Conservation (phyloP, 1,140 invertebrate species). For the Andrena cerasifolii region DNA sequence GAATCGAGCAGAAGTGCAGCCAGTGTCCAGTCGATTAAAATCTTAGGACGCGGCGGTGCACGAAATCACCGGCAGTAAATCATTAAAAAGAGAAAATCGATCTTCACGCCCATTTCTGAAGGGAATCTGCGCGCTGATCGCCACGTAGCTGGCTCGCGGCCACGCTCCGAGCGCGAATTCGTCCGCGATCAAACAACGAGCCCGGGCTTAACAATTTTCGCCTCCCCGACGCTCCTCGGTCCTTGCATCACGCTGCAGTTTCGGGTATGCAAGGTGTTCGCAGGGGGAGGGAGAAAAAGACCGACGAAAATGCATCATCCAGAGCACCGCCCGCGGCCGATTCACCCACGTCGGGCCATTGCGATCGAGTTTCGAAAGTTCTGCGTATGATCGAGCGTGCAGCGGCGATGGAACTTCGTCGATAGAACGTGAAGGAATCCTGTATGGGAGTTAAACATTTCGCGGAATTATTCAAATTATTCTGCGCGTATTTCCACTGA, state of each 20-base stretch:
- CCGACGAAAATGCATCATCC: constrained; percentile 37
- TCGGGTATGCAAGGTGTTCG: constrained; percentile 61
- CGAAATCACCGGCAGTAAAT: constrained; percentile 51
- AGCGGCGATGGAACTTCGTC: constrained; percentile 34
- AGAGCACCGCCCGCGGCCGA: constrained; percentile 29
- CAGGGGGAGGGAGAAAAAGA: neutral
- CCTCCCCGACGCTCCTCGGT: constrained; percentile 44
- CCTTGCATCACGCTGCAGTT: constrained; percentile 45
- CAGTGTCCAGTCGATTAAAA: constrained; percentile 49
- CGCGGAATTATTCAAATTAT: neutral
- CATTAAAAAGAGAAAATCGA: constrained; percentile 51
- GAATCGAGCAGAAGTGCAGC: constrained; percentile 33
- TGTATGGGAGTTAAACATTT: neutral
- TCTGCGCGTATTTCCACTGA: no score
- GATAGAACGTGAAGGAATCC: neutral
- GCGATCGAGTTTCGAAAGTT: constrained; percentile 37
- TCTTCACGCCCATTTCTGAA: constrained; percentile 43
- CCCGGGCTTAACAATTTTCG: constrained; percentile 69
- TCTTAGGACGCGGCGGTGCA: constrained; percentile 28
- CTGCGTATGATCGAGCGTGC: neutral
- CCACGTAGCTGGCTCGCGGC: constrained; percentile 38
- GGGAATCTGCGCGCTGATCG: constrained; percentile 40
- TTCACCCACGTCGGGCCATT: constrained; percentile 33
- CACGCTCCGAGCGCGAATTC: constrained; percentile 66
- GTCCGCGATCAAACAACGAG: constrained; percentile 70